Percentiles rank a stretch among this genome's conserved stretches.
phyloP scores from a whole-genome alignment of 2,888 invertebrate species.

The Eudasyphora cyanicolor region DNA sequence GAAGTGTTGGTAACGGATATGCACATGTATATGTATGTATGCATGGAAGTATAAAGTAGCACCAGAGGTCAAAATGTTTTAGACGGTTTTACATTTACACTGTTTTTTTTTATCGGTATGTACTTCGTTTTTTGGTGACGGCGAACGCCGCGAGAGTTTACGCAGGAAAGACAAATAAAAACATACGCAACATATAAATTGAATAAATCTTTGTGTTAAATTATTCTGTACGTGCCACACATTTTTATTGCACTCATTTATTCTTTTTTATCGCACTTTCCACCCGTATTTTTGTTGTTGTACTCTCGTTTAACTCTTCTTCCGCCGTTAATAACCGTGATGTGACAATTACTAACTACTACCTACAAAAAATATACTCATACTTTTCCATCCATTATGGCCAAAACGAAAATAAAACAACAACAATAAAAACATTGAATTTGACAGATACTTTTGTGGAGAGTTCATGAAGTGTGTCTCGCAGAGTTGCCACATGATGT shows the following conservation, averaged over 20 bases:
- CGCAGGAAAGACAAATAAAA: neutral
- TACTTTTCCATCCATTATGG: conserved; percentile 34
- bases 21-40: conserved; percentile 43
- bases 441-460: conserved; percentile 55
- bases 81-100: conserved; percentile 19
- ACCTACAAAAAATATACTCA: conserved; percentile 5
- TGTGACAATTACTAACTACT: conserved; percentile 53
- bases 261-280: neutral
- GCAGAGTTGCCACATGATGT: conserved; percentile 39
- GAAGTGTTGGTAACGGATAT: no score
- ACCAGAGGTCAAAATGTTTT: conserved; percentile 23
- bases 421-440: conserved; percentile 46
- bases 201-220: conserved; percentile 39
- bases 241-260: conserved; percentile 26
- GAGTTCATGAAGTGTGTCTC: conserved; percentile 12
- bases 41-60: neutral
- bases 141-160: neutral
- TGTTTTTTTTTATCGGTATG: neutral
- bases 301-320: conserved; percentile 27
- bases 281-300: neutral
- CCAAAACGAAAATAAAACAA: conserved; percentile 53
- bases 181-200: neutral
- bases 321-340: conserved; percentile 38
- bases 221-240: conserved; percentile 40
- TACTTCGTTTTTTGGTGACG: neutral